phyloP scores from a whole-genome alignment of 2,888 invertebrate genomes.

The Heliconius hortense region DNA sequence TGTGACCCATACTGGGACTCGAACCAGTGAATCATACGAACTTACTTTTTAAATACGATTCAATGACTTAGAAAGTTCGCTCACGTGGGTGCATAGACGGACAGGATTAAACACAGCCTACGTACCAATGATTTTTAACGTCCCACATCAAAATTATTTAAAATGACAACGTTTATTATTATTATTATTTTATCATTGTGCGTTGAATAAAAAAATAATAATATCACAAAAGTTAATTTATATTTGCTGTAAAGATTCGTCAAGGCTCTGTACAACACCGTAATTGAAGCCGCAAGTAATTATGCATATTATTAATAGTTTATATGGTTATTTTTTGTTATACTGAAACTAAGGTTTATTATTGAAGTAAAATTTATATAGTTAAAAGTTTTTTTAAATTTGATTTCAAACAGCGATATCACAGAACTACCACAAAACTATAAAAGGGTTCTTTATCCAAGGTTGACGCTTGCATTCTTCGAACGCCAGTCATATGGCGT shows the following conservation, averaged over 20 bases:
- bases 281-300: conserved; percentile 3
- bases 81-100: conserved; percentile 65
- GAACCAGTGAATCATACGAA: conserved; percentile 69
- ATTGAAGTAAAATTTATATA: background rate
- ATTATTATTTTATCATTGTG: conserved; percentile 25
- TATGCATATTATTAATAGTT: conserved; percentile 10
- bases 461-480: conserved; percentile 48
- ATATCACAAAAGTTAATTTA: conserved; percentile 13
- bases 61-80: conserved; percentile 67
- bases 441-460: conserved; percentile 29
- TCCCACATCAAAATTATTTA: conserved; percentile 47
- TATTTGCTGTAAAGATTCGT: conserved; percentile 20
- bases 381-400: background rate
- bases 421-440: conserved; percentile 9
- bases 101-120: conserved; percentile 52
- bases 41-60: conserved; percentile 51
- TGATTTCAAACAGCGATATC: background rate
- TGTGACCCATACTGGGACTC: conserved; percentile 77
- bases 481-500: conserved; percentile 47
- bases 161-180: conserved; percentile 42
- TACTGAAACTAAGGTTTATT: background rate
- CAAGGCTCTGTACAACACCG: conserved; percentile 25
- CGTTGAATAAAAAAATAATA: conserved; percentile 21
- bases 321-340: conserved; percentile 2
- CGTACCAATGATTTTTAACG: conserved; percentile 53